Conservation (phyloP, 2,888 invertebrate genomes). For the Schrankia costaestrigalis region DNA sequence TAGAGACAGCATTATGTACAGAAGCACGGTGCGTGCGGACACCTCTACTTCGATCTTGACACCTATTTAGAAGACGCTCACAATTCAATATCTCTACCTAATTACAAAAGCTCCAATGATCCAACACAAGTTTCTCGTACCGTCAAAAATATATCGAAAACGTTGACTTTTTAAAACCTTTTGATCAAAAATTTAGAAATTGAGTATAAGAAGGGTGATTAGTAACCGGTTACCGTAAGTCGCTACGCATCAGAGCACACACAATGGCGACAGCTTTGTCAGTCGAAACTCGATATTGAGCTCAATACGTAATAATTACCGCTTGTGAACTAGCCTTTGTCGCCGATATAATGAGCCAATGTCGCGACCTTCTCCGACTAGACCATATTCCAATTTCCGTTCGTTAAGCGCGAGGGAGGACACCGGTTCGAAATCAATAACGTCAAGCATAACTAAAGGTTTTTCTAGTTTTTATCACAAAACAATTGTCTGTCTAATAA, state of each 20-base stretch:
- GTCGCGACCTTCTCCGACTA: conserved; percentile 60
- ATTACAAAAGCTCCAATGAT: conserved; percentile 46
- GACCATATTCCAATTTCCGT: conserved; percentile 53
- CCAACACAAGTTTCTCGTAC: conserved; percentile 58
- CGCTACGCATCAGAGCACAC: conserved; percentile 47
- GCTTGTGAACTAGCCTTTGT: conserved; percentile 64
- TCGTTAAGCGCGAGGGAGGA: conserved; percentile 54
- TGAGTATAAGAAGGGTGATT: conserved; percentile 57
- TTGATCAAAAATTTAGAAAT: conserved; percentile 41
- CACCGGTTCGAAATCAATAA: conserved; percentile 53
- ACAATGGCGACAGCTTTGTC: conserved; percentile 49
- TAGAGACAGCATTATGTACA: conserved; percentile 74
- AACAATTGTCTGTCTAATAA: conserved; percentile 65
- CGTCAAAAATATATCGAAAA: conserved; percentile 13
- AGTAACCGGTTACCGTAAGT: conserved; percentile 52
- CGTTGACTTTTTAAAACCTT: too few relatives aligned
- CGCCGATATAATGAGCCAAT: conserved; percentile 60
- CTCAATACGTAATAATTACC: conserved; percentile 62
- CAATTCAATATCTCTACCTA: conserved; percentile 38
- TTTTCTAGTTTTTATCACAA: conserved; percentile 47
- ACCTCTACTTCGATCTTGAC: conserved; percentile 33
- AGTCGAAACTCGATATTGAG: conserved; percentile 45
- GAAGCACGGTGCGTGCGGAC: conserved; percentile 66
- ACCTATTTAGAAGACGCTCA: conserved; percentile 36
- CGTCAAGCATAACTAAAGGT: conserved; percentile 52